Conservation (phyloP, 2,113 vertebrate species). For the Tenebrosternarchus preto region DNA sequence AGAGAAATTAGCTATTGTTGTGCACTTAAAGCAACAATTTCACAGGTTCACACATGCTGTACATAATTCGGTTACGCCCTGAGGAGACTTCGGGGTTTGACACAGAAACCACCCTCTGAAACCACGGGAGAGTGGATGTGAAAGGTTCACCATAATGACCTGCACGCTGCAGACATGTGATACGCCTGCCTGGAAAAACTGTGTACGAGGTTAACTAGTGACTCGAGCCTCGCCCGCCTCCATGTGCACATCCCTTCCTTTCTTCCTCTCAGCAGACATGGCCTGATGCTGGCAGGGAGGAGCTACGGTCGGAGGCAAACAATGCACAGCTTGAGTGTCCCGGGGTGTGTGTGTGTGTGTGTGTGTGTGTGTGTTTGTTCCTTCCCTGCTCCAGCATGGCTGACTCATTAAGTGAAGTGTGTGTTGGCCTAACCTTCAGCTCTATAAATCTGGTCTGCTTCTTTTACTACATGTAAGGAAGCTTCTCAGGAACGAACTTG, state of each 20-base stretch:
- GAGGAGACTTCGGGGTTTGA: not conserved
- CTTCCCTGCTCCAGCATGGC: too few relatives aligned
- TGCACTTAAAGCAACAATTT: not conserved
- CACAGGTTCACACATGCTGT: not conserved
- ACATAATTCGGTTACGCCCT: not conserved
- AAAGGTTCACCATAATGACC: constrained; percentile 30
- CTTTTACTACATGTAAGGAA: not conserved
- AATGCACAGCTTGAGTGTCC: not conserved
- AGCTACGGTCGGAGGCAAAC: constrained; percentile 47
- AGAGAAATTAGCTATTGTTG: not conserved
- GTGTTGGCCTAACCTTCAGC: constrained; percentile 4
- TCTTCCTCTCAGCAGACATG: constrained; percentile 63
- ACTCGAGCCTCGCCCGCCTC: constrained; percentile 1
- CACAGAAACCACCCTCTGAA: constrained; percentile 1
- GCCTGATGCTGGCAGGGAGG: constrained; percentile 69
- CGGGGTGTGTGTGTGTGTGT: too few relatives aligned
- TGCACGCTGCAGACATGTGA: constrained; percentile 43
- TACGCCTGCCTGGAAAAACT: not conserved
- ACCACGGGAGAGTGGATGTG: not conserved
- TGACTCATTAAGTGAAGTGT: not conserved
- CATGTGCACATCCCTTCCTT: constrained; percentile 24
- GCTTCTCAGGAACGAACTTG: not conserved
- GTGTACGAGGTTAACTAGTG: constrained; percentile 19
- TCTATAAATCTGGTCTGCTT: not conserved
- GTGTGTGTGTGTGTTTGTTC: too few relatives aligned